Percentiles rank a stretch among this genome's conserved stretches.
Evolutionary conservation across 2,113 vertebrate genomes (phyloP).

Genomic region (Carettochelys insculpta): DNA sequence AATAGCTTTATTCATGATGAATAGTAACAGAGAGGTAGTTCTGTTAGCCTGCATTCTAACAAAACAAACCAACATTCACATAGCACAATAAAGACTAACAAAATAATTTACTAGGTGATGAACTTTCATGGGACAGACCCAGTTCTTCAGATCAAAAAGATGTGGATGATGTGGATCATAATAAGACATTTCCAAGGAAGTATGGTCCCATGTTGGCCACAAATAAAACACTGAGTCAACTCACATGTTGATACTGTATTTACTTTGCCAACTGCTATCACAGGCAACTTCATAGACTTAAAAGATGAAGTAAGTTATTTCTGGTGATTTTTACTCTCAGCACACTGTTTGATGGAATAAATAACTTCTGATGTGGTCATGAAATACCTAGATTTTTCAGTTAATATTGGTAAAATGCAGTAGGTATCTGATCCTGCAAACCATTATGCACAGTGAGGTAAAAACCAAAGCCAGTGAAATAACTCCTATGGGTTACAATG

Average conservation of each 20-base stretch:
- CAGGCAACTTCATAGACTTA: not conserved
- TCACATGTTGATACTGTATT: not conserved
- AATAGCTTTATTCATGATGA: not conserved
- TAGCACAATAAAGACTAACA: no score
- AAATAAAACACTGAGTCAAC: not conserved
- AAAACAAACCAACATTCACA: no score
- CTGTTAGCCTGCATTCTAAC: no score
- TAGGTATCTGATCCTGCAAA: not conserved
- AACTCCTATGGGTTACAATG: fast-evolving
- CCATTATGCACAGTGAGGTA: not conserved
- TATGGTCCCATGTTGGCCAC: not conserved
- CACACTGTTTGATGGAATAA: not conserved
- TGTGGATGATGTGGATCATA: not conserved
- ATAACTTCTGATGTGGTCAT: not conserved
- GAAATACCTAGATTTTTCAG: not conserved
- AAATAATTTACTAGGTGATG: no score
- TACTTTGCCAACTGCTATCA: not conserved
- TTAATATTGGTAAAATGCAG: not conserved
- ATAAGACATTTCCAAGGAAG: not conserved
- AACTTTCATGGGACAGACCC: no score
- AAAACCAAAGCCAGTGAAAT: not conserved
- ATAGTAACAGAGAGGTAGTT: no score
- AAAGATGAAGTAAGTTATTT: not conserved
- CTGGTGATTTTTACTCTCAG: not conserved
- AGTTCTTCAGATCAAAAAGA: no score